These are phyloP conservation scores for Oxystoma pomonae DNA, from an alignment of 2,888 invertebrate genomes.

Conservation along the genomic window DNA sequence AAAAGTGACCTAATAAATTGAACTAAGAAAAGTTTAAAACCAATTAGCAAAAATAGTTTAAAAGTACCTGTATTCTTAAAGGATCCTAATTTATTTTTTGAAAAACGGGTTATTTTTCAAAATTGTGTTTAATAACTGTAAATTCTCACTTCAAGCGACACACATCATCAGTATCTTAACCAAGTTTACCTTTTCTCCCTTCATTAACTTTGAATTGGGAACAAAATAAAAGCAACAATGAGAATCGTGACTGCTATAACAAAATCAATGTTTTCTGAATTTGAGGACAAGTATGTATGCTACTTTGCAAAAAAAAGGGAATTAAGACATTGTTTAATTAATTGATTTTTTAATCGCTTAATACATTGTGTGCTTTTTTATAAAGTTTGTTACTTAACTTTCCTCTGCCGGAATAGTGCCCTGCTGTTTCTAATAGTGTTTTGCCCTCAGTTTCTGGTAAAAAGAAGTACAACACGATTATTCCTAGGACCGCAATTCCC, in stretches of 20 bases:
- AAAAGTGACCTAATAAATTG: constrained; percentile 74
- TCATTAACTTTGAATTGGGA: constrained; percentile 60
- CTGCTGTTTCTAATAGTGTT: constrained; percentile 64
- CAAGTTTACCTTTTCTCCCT: constrained; percentile 67
- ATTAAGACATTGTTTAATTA: too few species aligned
- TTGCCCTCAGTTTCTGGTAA: constrained; percentile 82
- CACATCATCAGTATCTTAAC: constrained; percentile 79
- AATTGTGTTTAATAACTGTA: not conserved
- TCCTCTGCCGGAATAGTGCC: constrained; percentile 60
- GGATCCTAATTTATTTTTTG: not conserved
- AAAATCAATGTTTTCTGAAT: too few species aligned
- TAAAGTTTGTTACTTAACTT: constrained; percentile 49
- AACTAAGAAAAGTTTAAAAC: constrained; percentile 64
- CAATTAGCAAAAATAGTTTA: constrained; percentile 63
- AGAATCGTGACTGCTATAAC: too few species aligned
- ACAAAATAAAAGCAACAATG: too few species aligned
- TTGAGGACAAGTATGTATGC: too few species aligned
- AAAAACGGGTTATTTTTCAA: constrained; percentile 4
- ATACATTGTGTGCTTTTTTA: not conserved
- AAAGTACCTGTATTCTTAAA: constrained; percentile 54
- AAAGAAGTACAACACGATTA: constrained; percentile 59
- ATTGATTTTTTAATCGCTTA: too few species aligned
- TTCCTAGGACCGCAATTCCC: constrained; percentile 58
- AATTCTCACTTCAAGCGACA: constrained; percentile 56
- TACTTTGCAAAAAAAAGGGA: too few species aligned